phyloP scores from a whole-genome alignment of 2,797 vertebrate species.

The Intellagama lesueurii region DNA sequence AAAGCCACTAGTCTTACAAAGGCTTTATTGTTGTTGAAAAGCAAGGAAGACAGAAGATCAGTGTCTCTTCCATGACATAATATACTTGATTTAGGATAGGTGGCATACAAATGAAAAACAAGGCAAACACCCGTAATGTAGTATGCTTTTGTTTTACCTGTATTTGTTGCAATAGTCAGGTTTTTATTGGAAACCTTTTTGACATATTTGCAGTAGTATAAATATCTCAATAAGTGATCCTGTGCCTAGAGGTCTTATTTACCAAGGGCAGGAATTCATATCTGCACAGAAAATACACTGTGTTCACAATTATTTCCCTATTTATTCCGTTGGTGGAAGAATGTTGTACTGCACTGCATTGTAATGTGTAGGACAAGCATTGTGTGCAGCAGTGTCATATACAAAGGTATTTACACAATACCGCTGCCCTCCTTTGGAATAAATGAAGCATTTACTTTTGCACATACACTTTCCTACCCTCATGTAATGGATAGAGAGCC shows the following conservation, averaged over 20 bases:
- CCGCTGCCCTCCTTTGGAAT: not conserved
- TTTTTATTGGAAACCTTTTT: not conserved
- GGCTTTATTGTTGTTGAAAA: not conserved
- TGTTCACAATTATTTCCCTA: not conserved
- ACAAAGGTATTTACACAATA: not conserved
- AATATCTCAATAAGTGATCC: slow-evolving; percentile 22
- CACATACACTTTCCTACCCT: too few species aligned
- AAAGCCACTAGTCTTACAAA: not conserved
- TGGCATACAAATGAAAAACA: not conserved
- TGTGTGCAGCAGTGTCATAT: not conserved
- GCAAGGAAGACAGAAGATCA: not conserved
- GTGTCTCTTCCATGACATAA: not conserved
- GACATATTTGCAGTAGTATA: slow-evolving; percentile 1
- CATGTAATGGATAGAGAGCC: too few species aligned
- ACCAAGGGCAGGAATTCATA: not conserved
- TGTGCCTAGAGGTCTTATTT: not conserved
- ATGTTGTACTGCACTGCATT: not conserved
- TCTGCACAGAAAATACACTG: not conserved
- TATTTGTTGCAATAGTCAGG: not conserved
- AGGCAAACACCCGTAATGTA: not conserved
- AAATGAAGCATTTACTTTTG: too few species aligned
- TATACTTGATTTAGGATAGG: not conserved
- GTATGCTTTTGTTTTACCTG: not conserved
- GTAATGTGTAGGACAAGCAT: not conserved
- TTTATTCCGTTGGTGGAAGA: not conserved